Conservation (phyloP, 2,113 vertebrate genomes). For the Nycticryphes semicollaris region DNA sequence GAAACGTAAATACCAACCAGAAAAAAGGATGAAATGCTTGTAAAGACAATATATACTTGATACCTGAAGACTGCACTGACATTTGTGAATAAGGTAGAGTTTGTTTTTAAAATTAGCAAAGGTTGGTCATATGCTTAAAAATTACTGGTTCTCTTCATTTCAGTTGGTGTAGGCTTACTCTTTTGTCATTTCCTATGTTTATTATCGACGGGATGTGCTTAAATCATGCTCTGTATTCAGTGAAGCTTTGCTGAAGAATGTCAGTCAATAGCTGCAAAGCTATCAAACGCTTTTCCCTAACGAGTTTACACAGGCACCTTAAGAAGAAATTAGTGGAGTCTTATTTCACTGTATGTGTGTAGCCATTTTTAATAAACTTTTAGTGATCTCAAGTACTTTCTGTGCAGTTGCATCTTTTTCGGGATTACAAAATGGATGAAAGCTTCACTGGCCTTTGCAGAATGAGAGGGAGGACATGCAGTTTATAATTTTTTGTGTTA, state of each 20-base stretch:
- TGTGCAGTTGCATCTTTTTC: not conserved
- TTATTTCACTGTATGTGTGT: slow-evolving; percentile 36
- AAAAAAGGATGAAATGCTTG: slow-evolving; percentile 30
- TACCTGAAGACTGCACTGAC: not conserved
- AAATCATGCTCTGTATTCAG: not conserved
- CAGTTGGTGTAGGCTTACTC: not conserved
- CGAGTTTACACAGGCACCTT: slow-evolving; percentile 40
- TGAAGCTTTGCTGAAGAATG: slow-evolving; percentile 40
- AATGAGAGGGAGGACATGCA: not conserved
- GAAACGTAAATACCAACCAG: slow-evolving; percentile 43
- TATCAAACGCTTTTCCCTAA: slow-evolving; percentile 44
- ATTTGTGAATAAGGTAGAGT: not conserved
- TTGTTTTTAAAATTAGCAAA: not conserved
- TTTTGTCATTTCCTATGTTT: not conserved
- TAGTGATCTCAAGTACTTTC: not conserved
- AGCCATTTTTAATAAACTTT: slow-evolving; percentile 35
- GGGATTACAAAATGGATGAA: not conserved
- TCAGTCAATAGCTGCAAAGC: slow-evolving; percentile 64
- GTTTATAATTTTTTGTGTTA: not conserved
- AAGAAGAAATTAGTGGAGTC: slow-evolving; percentile 49
- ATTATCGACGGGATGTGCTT: not conserved
- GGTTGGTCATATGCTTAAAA: not conserved
- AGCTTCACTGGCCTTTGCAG: not conserved
- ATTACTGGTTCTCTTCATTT: not conserved
- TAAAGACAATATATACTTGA: slow-evolving; percentile 32